Base-by-base conservation (phyloP, 2,797 vertebrate genomes). In the Hipposideros larvatus region DNA sequence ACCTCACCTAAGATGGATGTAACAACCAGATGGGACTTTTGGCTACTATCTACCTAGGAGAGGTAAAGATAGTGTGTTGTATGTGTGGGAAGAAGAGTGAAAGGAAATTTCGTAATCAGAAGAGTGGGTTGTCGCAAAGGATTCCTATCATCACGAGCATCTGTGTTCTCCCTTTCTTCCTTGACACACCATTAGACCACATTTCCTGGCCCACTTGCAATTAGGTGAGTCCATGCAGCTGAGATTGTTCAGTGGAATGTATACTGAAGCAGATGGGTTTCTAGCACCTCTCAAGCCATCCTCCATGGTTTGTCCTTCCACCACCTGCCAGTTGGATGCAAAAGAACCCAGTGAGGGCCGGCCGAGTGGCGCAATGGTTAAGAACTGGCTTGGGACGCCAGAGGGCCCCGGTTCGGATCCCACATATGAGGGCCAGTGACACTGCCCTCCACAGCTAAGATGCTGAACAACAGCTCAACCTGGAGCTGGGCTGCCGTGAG, bases 251-350 rank as follows among this genome's bases (percentile, higher is more conserved):
- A 87, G 4, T 90, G 11, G 16, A 75, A 41, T 61, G 10, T 70
- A 1, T 55, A 19, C 21, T 83, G 19, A 78, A 83, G 3, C 73
- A 51, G 3, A 28, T 85, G 37, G 15, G 13, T 70, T 83, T 92
- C 68, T 79, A 53, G 74, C 24, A 48, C 4, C 31, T 46, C 16
- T 93, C 22, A 46, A 86, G 11, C 5, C 53, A 41, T n/a, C 7
- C 22, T 82, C n/a, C 46, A 57, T 79, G 28, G 22, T 22, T 65
- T 94, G 91, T 41, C 24, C 11, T 95, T 96, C 34, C 28, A 77
- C 87, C 7, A 61, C 6, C 16, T 63, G 15, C 6, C 14, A 93
- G 10, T 2, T 79, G 19, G 43, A 57, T 74, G 5, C 37, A 28
- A 83, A 63, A 57, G 31, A 55, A 68, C 7, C 61, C 28, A 22